Percentiles rank a stretch among this genome's conserved stretches.
Conservation (phyloP, 23 tunicate genomes). For the Halocynthia roretzi region DNA sequence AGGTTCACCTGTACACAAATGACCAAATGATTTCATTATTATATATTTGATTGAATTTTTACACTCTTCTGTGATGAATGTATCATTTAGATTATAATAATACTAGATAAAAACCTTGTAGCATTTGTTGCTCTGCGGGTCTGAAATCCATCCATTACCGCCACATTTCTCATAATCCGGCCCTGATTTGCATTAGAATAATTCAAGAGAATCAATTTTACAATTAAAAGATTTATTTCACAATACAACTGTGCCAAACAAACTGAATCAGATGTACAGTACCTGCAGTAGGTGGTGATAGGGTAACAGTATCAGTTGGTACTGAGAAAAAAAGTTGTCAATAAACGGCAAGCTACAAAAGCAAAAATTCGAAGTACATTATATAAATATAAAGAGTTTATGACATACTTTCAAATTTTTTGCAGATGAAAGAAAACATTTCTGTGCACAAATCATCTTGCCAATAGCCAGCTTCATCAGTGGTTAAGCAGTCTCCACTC, state of each 20-base stretch:
- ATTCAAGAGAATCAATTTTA: background rate
- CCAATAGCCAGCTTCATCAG: slow-evolving; percentile 47
- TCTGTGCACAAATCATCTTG: slow-evolving; percentile 16
- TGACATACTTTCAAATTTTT: slow-evolving; percentile 70
- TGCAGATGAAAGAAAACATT: slow-evolving; percentile 35
- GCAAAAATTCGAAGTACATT: too few species aligned
- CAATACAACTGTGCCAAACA: background rate
- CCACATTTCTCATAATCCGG: slow-evolving; percentile 82
- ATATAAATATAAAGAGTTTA: background rate
- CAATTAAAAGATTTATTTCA: background rate
- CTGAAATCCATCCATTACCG: slow-evolving; percentile 64
- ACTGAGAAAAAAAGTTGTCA: slow-evolving; percentile 18
- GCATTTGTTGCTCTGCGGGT: slow-evolving; percentile 62
- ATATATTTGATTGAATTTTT: background rate
- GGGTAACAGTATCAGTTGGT: slow-evolving; percentile 45
- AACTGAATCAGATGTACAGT: background rate
- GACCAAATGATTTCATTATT: background rate
- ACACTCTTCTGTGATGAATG: too few species aligned
- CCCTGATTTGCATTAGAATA: slow-evolving; percentile 19
- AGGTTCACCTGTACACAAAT: slow-evolving; percentile 11
- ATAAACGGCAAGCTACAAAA: background rate
- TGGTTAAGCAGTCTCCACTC: slow-evolving; percentile 32
- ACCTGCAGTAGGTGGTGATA: slow-evolving; percentile 70
- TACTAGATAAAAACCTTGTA: slow-evolving; percentile 37
- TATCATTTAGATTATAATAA: background rate